Percentiles rank a stretch among this genome's conserved stretches.
Conservation (phyloP, 2,888 invertebrate genomes). For the Fissipunctia ypsillon region DNA sequence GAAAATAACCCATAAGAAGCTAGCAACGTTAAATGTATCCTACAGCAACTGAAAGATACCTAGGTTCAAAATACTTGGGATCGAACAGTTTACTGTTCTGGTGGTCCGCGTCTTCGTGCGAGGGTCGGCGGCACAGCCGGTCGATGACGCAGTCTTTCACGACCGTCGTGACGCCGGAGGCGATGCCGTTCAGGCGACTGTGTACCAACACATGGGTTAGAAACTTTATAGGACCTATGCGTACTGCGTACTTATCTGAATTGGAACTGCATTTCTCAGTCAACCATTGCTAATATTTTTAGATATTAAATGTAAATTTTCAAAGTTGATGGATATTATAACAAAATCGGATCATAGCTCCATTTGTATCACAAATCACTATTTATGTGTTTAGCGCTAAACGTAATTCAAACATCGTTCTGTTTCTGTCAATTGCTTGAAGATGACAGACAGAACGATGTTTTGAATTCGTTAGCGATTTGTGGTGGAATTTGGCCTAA, state of each 20-base stretch:
- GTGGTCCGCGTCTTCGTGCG: slow-evolving; percentile 82
- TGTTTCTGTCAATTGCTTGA: not conserved
- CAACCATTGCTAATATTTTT: not conserved
- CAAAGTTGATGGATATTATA: not conserved
- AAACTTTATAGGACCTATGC: not conserved
- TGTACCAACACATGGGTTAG: slow-evolving; percentile 35
- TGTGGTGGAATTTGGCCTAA: not conserved
- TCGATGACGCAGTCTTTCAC: slow-evolving; percentile 93
- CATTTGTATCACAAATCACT: not conserved
- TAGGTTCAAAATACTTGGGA: slow-evolving; percentile 92
- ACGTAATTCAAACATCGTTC: not conserved
- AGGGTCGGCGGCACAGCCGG: slow-evolving; percentile 89
- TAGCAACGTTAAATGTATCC: slow-evolving; percentile 69
- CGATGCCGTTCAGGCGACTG: slow-evolving; percentile 93
- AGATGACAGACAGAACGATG: too few relatives aligned
- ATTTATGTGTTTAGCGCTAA: not conserved
- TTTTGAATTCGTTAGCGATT: not conserved
- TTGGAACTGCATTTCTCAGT: not conserved
- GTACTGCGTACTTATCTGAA: not conserved
- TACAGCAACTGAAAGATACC: slow-evolving; percentile 90
- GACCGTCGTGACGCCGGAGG: slow-evolving; percentile 92
- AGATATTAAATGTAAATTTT: not conserved
- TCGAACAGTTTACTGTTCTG: slow-evolving; percentile 89
- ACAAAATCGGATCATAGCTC: not conserved
- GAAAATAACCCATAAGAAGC: slow-evolving; percentile 67